Evolutionary conservation across 2,888 invertebrate genomes (phyloP), one percentile per base, ranked within the genome.

Genomic region (Hedychridium roseum): DNA sequence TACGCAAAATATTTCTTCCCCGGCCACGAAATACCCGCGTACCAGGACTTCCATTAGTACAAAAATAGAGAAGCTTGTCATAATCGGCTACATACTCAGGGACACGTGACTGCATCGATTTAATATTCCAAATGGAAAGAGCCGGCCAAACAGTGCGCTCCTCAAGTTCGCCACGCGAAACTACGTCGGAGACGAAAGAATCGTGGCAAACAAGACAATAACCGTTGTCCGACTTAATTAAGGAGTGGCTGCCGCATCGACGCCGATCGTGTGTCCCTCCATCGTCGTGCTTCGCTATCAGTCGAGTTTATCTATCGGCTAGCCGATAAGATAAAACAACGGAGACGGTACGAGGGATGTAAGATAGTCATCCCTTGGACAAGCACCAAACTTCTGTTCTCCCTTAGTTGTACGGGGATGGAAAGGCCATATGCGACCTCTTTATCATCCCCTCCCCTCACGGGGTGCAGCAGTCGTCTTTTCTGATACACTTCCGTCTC

Each of bases 181-280:
- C n/a, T n/a, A n/a, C n/a, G n/a, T n/a, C n/a, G n/a, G n/a, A n/a
- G n/a, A n/a, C n/a, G n/a, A n/a, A n/a, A n/a, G 9, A 6, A 23
- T 23, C 23, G 23, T 42, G 58, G 47, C 58, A 64, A 64, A 64
- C 61, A 64, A 64, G 60, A 54, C 64, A 57, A 63, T 63, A 63
- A 63, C 58, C 52, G 43, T 53, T 61, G 59, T 55, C 57, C 56
- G 60, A 69, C 64, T 74, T 74, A 74, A 76, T 76, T 76, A 73
- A 74, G 73, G 73, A 68, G 70, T 73, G 71, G 68, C 68, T 56
- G 54, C 57, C 63, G 64, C 69, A 63, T 63, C 64, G 56, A 52
- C 60, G 59, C 60, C 51, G 49, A 50, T 57, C 46, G 44, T 49
- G 51, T 49, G 55, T 45, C 43, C 49, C 64, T 66, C 66, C 49